phyloP scores from a whole-genome alignment of 1,140 invertebrate genomes.

The Nymphalis io region DNA sequence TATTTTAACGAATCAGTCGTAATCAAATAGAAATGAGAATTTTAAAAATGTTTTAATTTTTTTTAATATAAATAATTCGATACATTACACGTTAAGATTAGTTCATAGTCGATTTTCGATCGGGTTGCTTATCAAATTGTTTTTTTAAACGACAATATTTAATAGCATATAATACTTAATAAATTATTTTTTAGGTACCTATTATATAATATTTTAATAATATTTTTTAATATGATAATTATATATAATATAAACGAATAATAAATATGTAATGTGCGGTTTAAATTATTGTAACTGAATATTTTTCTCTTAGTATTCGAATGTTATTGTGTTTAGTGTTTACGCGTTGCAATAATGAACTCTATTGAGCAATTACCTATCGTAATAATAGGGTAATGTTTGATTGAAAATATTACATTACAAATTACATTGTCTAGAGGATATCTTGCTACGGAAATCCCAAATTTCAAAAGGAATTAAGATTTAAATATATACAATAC shows the following conservation, averaged over 20 bases:
- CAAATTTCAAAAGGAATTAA: too few relatives aligned
- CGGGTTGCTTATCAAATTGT: too few relatives aligned
- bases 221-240: too few relatives aligned
- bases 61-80: too few relatives aligned
- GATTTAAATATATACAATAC: too few relatives aligned
- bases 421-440: not conserved
- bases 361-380: not conserved
- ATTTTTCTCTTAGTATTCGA: not conserved
- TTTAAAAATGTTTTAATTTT: too few relatives aligned
- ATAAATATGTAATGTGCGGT: not conserved
- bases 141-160: too few relatives aligned
- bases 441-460: too few relatives aligned
- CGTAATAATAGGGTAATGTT: constrained; percentile 14
- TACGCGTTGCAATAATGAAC: constrained; percentile 1
- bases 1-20: not conserved
- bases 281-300: not conserved
- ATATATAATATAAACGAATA: not conserved
- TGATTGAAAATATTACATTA: constrained; percentile 10
- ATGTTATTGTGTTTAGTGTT: constrained; percentile 12
- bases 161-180: too few relatives aligned
- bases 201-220: not conserved
- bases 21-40: not conserved
- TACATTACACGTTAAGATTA: too few relatives aligned
- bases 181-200: too few relatives aligned
- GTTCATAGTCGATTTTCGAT: too few relatives aligned